Base-by-base conservation (phyloP, 2,797 vertebrate genomes). In the Kryptopterus vitreolus region DNA sequence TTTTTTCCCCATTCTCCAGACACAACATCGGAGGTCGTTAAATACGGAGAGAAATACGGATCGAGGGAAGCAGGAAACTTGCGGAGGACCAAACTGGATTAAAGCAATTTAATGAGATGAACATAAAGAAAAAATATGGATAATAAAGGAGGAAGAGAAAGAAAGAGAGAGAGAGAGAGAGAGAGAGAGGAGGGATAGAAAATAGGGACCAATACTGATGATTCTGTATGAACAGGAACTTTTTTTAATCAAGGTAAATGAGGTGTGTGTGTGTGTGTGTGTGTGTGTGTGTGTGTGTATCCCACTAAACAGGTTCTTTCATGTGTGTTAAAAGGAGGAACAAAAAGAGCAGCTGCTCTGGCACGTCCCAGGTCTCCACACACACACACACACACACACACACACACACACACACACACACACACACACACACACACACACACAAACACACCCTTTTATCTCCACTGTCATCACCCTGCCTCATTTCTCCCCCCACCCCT, bases 281-380 rank as follows among this genome's bases (percentile, higher is more conserved):
- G 43, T 69, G 66, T 48, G 43, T 33, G 50, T 69, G 16, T 50
- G 38, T 46, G 65, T 69, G 70, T 63, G 57, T 70, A 69, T 3
- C 50, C 70, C 78, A 75, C 58, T 84, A 82, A 84, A 82, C 75
- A 78, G 71, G 22, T 74, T 76, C 82, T 86, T 86, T 84, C 78
- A 86, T 86, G 85, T 86, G 50, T 78, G 76, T 82, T 80, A 80
- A 78, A 78, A 74, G 63, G 85, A 52, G 78, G 71, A 80, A 86
- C 75, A 86, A 86, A 84, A 82, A 84, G 63, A 65, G 11, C 80
- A 84, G 78, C 80, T 84, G 85, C 80, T 80, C 73, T 82, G 77
- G 80, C 80, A 82, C 68, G 59, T 84, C 77, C 75, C 71, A 61
- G 48, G 24, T 66, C 55, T 55, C 76, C 16, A 43, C 38, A 43